These are phyloP conservation scores for Muntiacus reevesi DNA, from an alignment of 2,113 vertebrate species.

Conservation along the genomic window DNA sequence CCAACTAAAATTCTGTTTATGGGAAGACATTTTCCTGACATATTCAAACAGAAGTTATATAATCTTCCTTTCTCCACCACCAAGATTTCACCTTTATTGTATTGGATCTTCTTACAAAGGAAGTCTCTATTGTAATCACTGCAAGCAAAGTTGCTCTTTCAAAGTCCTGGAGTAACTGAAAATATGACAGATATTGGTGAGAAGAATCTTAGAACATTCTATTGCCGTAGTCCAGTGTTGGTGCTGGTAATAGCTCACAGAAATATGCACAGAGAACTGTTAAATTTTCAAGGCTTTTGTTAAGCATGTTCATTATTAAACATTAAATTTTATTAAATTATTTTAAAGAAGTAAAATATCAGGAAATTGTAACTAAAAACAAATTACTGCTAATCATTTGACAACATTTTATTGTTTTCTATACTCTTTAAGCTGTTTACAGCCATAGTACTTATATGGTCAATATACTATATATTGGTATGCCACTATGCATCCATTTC, in stretches of 20 bases:
- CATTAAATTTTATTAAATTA: not conserved
- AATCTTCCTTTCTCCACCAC: not conserved
- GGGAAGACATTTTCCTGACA: not conserved
- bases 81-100: not conserved
- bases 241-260: not conserved
- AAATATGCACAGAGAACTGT: not conserved
- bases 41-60: not conserved
- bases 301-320: not conserved
- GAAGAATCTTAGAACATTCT: not conserved
- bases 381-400: not conserved
- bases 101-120: not conserved
- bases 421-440: not conserved
- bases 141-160: not conserved
- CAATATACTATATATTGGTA: not conserved
- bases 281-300: not conserved
- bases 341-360: not conserved
- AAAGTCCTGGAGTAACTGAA: not conserved
- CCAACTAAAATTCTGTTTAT: not conserved
- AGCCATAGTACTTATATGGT: not conserved
- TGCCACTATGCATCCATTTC: not conserved
- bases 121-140: not conserved
- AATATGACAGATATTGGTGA: not conserved
- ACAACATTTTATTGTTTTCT: not conserved
- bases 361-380: not conserved
- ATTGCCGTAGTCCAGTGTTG: not conserved